Percentiles rank a stretch among this genome's conserved stretches.
phyloP scores from a whole-genome alignment of 2,888 invertebrate genomes.

The Cotesia congregata region DNA sequence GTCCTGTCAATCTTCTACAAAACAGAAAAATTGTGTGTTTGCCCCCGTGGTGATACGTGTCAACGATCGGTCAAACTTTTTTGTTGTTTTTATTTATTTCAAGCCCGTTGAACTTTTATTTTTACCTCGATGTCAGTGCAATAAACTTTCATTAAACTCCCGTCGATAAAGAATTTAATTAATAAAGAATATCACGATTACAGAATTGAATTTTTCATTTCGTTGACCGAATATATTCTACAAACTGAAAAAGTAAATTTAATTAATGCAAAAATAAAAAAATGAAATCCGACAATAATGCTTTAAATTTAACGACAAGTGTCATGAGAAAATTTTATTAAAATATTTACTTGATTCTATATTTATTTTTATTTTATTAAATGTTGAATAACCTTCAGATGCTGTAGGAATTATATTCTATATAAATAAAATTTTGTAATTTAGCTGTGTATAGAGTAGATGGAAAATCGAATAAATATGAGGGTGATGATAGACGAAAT shows the following conservation, averaged over 20 bases:
- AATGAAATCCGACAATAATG: background rate
- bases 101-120: background rate
- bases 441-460: background rate
- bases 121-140: background rate
- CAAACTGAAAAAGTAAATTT: background rate
- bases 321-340: background rate
- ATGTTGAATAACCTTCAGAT: background rate
- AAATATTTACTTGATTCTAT: background rate
- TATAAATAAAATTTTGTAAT: background rate
- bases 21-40: background rate
- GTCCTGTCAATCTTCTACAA: background rate
- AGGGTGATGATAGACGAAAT: slow-evolving; percentile 7
- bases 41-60: background rate
- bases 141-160: background rate
- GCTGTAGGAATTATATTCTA: background rate
- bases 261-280: background rate
- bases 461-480: background rate
- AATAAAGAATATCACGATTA: background rate
- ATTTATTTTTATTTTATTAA: background rate
- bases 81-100: background rate
- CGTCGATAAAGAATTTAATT: background rate
- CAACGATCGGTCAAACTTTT: background rate
- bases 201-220: background rate
- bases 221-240: background rate
- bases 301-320: background rate